These are phyloP conservation scores for Platichthys flesus DNA, from an alignment of 2,113 vertebrate genomes.

Conservation along the genomic window DNA sequence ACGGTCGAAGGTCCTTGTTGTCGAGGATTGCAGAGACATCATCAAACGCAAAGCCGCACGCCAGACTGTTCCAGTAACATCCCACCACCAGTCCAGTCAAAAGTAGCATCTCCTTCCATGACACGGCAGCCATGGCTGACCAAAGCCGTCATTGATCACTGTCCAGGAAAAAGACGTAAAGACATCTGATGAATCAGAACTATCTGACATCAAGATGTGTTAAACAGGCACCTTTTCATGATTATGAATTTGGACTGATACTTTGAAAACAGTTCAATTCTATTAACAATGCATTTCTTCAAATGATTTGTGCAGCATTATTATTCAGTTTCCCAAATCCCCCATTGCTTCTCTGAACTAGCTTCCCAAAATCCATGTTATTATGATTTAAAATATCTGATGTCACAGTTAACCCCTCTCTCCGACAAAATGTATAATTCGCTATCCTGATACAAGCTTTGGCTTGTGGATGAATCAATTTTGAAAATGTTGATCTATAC, in stretches of 20 bases:
- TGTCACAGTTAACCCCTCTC: neutral
- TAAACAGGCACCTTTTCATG: neutral
- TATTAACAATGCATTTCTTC: neutral
- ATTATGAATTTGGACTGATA: neutral
- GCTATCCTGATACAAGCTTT: too few relatives aligned
- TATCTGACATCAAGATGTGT: neutral
- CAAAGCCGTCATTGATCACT: constrained; percentile 81
- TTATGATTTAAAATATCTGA: neutral
- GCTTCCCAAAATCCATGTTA: neutral
- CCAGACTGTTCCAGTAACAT: constrained; percentile 98
- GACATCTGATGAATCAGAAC: neutral
- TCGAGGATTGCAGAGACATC: constrained; percentile 98
- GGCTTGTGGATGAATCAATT: too few relatives aligned
- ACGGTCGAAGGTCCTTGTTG: constrained; percentile 96
- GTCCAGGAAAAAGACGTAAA: constrained; percentile 8
- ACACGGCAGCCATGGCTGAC: constrained; percentile 90
- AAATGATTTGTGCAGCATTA: neutral
- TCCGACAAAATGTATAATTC: too few relatives aligned
- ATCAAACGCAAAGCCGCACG: constrained; percentile 97
- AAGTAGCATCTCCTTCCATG: constrained; percentile 90
- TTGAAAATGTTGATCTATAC: too few relatives aligned
- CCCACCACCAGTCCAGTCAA: constrained; percentile 89
- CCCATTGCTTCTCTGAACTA: neutral
- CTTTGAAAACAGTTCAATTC: constrained; percentile 1
- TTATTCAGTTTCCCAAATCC: neutral